phyloP scores from a whole-genome alignment of 2,113 vertebrate species.

The Proteles cristata region DNA sequence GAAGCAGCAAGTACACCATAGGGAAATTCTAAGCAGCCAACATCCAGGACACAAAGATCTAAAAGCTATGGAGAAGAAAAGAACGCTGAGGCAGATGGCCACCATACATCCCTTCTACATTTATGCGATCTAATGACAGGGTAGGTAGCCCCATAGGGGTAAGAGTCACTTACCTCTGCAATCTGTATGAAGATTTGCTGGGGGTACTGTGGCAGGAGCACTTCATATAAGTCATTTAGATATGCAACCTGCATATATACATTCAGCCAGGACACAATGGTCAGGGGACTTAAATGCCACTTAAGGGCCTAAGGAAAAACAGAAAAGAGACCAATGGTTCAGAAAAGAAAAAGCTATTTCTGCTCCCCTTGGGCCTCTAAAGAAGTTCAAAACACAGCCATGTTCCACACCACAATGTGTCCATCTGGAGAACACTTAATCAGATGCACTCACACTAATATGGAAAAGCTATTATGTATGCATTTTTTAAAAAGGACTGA shows the following conservation, averaged over 20 bases:
- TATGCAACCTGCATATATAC: slow-evolving; percentile 98
- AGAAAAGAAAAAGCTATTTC: neutral
- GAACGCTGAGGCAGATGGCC: neutral
- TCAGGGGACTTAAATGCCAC: slow-evolving; percentile 95
- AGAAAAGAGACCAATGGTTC: neutral
- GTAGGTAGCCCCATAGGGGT: neutral
- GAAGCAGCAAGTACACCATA: slow-evolving; percentile 94
- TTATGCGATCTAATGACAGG: rapidly evolving
- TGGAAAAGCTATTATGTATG: neutral
- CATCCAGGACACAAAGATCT: slow-evolving; percentile 95
- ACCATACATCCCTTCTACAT: neutral
- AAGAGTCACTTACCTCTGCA: slow-evolving; percentile 88
- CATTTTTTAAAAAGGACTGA: neutral
- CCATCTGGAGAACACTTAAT: neutral
- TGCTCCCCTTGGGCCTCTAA: neutral
- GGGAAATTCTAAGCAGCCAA: slow-evolving; percentile 93
- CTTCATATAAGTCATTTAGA: slow-evolving; percentile 86
- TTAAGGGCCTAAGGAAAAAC: slow-evolving; percentile 91
- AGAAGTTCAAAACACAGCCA: neutral
- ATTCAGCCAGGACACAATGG: slow-evolving; percentile 96
- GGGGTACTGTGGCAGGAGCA: slow-evolving; percentile 94
- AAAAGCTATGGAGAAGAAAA: slow-evolving; percentile 87
- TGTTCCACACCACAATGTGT: neutral
- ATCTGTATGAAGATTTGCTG: slow-evolving; percentile 95
- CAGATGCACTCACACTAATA: neutral